A percentile compares a stretch with the other conserved stretches of the same genome.
Conservation (phyloP, 2,113 vertebrate species). For the Vulpes ferrilata region DNA sequence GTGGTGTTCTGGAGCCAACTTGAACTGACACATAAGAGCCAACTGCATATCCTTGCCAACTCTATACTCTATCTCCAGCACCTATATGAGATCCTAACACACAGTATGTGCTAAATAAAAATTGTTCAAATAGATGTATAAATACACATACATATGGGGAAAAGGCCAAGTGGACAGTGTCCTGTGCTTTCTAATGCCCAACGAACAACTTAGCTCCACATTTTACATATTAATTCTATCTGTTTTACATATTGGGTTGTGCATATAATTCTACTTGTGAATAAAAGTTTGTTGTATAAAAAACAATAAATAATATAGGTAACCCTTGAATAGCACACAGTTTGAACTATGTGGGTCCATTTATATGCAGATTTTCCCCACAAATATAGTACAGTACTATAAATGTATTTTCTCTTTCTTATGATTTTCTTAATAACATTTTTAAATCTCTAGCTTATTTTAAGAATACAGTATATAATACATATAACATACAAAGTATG, state of each 20-base stretch:
- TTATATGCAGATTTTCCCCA: neutral
- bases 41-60: neutral
- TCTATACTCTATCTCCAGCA: neutral
- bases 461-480: neutral
- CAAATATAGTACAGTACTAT: neutral
- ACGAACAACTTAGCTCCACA: neutral
- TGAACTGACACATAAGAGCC: neutral
- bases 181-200: neutral
- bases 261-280: conserved; percentile 17
- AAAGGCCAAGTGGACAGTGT: neutral
- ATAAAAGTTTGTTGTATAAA: conserved; percentile 21
- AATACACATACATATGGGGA: conserved; percentile 9
- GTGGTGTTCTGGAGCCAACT: neutral
- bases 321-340: neutral
- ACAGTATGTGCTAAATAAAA: conserved; percentile 32
- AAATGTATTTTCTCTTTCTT: neutral
- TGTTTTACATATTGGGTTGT: conserved; percentile 11
- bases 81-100: neutral
- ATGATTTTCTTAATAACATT: neutral
- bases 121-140: conserved; percentile 24
- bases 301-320: neutral
- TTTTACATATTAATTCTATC: neutral
- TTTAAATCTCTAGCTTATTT: neutral
- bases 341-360: neutral
- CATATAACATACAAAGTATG: no score